A percentile compares a stretch with the other conserved stretches of the same genome.
Conservation (phyloP, 1,140 invertebrate species). For the Drosophila virilis region DNA sequence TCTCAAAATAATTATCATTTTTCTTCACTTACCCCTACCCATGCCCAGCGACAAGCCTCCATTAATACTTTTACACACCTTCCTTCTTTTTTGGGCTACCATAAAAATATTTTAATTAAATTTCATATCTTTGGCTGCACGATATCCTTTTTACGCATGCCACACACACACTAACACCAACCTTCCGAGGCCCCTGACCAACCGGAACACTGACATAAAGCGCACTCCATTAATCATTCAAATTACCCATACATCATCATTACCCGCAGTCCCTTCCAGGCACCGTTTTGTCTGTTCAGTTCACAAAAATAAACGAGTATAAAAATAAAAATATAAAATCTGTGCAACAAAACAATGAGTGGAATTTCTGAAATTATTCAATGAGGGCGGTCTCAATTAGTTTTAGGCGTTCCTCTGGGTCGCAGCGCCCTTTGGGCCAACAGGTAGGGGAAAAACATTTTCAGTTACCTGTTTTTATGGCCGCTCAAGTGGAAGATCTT, state of each 20-base stretch:
- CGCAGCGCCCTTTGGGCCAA: constrained; percentile 39
- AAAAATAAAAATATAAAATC: constrained; percentile 35
- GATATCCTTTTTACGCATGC: constrained; percentile 64
- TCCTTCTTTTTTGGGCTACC: constrained; percentile 45
- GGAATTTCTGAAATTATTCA: constrained; percentile 75
- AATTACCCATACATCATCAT: constrained; percentile 82
- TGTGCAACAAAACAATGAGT: constrained; percentile 43
- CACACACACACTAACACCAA: constrained; percentile 37
- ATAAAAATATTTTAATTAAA: constrained; percentile 83
- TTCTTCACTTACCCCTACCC: constrained; percentile 25
- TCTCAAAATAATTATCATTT: constrained; percentile 33
- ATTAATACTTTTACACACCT: constrained; percentile 51
- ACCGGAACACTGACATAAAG: constrained; percentile 75
- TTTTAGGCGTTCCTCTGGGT: constrained; percentile 67
- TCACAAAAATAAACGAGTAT: constrained; percentile 42
- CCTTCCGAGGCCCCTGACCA: constrained; percentile 51
- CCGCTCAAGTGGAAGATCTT: constrained; percentile 70
- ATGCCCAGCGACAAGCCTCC: constrained; percentile 25
- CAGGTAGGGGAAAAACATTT: constrained; percentile 52
- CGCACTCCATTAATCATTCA: constrained; percentile 78
- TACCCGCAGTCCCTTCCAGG: constrained; percentile 59
- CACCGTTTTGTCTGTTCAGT: constrained; percentile 64
- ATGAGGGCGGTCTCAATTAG: constrained; percentile 83
- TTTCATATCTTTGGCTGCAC: constrained; percentile 60
- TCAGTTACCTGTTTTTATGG: constrained; percentile 62